Evolutionary conservation across 2,888 invertebrate genomes (phyloP).

Genomic region (Nephrotoma appendiculata): DNA sequence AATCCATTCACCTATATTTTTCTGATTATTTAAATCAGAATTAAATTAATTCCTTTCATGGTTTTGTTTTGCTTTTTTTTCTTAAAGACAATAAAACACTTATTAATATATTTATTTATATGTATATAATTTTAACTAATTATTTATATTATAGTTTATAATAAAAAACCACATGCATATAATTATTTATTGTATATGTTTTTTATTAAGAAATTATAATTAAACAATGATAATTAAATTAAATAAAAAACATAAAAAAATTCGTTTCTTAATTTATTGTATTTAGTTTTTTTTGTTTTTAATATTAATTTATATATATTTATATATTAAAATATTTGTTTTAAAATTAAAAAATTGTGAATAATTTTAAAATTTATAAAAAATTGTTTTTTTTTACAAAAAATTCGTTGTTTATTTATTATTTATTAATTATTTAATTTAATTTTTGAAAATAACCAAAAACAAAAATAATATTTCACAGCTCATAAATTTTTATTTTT

Average conservation of each 20-base stretch:
- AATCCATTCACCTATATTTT: neutral
- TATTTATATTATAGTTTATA: neutral
- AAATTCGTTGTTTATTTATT: neutral
- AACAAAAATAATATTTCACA: neutral
- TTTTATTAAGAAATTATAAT: neutral
- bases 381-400: neutral
- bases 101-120: neutral
- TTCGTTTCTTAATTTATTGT: neutral
- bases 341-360: neutral
- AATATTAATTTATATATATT: neutral
- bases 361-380: neutral
- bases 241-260: neutral
- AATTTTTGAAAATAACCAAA: neutral
- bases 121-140: neutral
- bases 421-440: neutral
- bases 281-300: neutral
- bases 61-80: neutral
- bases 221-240: neutral
- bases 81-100: neutral
- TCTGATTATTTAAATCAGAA: neutral
- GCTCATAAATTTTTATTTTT: neutral
- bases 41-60: neutral
- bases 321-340: neutral
- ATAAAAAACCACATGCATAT: neutral
- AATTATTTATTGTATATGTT: neutral